These are phyloP conservation scores for Corythornis vintsioides DNA, from an alignment of 2,113 vertebrate genomes.

Conservation along the genomic window DNA sequence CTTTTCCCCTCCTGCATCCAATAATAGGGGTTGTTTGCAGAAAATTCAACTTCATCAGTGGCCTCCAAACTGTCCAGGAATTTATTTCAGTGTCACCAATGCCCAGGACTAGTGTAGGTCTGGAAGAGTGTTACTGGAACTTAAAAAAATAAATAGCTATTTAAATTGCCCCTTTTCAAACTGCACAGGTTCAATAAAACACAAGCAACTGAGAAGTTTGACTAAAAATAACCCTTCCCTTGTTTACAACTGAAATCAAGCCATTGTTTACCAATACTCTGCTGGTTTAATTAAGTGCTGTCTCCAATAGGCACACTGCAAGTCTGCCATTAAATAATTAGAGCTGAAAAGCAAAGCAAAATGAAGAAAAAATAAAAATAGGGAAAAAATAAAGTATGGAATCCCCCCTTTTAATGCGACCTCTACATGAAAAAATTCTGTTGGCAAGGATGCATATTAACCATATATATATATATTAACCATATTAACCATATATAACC, in stretches of 20 bases:
- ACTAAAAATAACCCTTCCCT: neutral
- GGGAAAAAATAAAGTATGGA: neutral
- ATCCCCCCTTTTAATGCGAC: neutral
- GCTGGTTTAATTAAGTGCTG: neutral
- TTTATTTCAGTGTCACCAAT: neutral
- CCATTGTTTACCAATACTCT: neutral
- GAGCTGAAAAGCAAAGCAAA: neutral
- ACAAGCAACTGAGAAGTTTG: neutral
- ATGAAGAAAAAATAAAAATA: neutral
- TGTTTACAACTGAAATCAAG: neutral
- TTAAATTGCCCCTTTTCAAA: neutral
- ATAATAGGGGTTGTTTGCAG: neutral
- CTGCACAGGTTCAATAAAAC: neutral
- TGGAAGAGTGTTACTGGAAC: neutral
- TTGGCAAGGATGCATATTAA: neutral
- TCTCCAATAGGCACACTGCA: neutral
- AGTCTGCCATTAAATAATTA: slow-evolving; percentile 3
- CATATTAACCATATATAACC: too few species aligned
- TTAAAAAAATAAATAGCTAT: neutral
- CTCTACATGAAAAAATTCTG: neutral
- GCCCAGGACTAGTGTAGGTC: accelerated
- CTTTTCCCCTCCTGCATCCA: neutral
- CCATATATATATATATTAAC: too few species aligned
- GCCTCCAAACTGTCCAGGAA: neutral
- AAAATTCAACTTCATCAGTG: neutral